Conservation (phyloP, 2,888 invertebrate genomes). For the Watsonalla cultraria region DNA sequence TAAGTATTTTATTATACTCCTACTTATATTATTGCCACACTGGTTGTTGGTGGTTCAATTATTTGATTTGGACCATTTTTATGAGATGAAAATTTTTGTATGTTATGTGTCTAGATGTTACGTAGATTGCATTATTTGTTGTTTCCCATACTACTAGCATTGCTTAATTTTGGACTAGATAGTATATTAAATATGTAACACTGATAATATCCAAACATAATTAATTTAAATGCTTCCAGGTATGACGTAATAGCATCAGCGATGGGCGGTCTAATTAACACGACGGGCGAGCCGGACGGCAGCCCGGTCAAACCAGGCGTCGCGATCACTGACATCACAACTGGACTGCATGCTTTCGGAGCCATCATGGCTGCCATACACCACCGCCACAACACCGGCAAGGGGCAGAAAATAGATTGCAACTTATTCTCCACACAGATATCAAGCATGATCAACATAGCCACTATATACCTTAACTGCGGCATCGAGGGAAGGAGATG, state of each 20-base stretch:
- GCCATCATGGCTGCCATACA: conserved; percentile 95
- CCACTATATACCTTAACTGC: conserved; percentile 92
- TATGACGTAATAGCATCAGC: conserved; percentile 98
- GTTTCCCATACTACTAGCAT: too few species aligned
- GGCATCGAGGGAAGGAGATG: conserved; percentile 86
- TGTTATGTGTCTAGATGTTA: too few species aligned
- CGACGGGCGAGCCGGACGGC: conserved; percentile 91
- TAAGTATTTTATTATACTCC: too few species aligned
- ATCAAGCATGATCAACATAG: conserved; percentile 92
- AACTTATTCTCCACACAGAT: conserved; percentile 96
- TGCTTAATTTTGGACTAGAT: too few species aligned
- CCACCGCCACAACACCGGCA: conserved; percentile 85
- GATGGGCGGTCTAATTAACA: conserved; percentile 91
- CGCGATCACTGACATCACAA: conserved; percentile 94
- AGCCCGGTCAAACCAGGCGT: conserved; percentile 95
- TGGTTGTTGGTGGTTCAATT: too few species aligned
- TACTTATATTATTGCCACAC: too few species aligned
- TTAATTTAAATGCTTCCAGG: conserved; percentile 37
- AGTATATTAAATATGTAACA: too few species aligned
- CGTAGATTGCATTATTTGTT: too few species aligned
- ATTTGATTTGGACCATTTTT: too few species aligned
- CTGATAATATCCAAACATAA: too few species aligned
- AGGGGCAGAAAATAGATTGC: conserved; percentile 95
- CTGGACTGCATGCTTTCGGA: conserved; percentile 96
- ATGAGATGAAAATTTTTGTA: too few species aligned